These are phyloP conservation scores for Furcifer pardalis DNA, from an alignment of 2,797 vertebrate genomes.

Conservation along the genomic window DNA sequence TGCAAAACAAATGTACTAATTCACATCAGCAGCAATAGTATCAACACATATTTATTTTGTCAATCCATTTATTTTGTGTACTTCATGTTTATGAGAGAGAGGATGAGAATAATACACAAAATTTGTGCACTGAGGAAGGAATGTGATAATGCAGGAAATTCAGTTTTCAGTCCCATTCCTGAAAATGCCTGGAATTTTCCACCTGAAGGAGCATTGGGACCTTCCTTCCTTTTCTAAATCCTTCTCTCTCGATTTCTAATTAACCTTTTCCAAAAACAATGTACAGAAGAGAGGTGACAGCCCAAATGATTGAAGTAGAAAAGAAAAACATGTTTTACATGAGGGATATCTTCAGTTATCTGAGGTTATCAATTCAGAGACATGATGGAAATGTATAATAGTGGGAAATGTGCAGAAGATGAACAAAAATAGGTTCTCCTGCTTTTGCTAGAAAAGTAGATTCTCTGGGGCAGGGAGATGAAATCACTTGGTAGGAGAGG, in stretches of 20 bases:
- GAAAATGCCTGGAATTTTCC: not conserved
- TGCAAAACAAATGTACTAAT: not conserved
- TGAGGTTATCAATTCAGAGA: not conserved
- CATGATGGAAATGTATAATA: not conserved
- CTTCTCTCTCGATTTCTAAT: too few species aligned
- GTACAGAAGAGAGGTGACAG: too few species aligned
- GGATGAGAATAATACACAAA: too few species aligned
- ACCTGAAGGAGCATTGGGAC: too few species aligned
- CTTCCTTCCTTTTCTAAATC: too few species aligned
- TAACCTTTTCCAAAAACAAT: not conserved
- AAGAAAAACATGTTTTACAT: not conserved
- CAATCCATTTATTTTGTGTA: not conserved
- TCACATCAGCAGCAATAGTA: not conserved
- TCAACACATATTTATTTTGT: not conserved
- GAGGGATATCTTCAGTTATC: not conserved
- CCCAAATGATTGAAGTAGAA: not conserved
- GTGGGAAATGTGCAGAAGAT: not conserved
- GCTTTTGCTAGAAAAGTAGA: too few species aligned
- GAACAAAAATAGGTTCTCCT: not conserved
- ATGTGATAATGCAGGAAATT: too few species aligned
- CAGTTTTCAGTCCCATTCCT: too few species aligned
- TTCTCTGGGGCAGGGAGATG: not conserved
- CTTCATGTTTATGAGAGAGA: not conserved
- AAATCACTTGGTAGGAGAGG: not conserved
- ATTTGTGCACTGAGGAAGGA: too few species aligned